These are phyloP conservation scores for Himalopsyche kuldschensis DNA, from an alignment of 2,888 invertebrate genomes.

Conservation along the genomic window DNA sequence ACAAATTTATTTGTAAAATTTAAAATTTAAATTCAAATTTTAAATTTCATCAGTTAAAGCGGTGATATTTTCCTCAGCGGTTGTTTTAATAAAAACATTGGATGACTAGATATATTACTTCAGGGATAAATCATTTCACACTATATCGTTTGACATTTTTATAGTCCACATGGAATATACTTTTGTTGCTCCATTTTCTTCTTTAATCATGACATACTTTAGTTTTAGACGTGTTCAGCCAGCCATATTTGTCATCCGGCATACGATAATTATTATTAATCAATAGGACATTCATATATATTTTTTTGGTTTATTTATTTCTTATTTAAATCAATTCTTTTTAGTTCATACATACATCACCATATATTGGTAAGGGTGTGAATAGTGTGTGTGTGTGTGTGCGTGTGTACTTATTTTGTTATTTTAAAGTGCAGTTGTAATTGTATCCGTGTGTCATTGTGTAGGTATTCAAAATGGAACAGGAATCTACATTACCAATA, in stretches of 20 bases:
- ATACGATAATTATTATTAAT: not conserved
- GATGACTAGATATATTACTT: not conserved
- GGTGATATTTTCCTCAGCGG: too few relatives aligned
- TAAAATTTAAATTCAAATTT: too few relatives aligned
- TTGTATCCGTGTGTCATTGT: not conserved
- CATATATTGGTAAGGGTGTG: not conserved
- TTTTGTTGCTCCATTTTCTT: not conserved
- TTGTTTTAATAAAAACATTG: not conserved
- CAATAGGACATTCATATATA: not conserved
- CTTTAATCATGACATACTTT: not conserved
- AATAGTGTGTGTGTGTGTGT: conserved; percentile 14
- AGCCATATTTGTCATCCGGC: not conserved
- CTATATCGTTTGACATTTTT: not conserved
- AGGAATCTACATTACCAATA: not conserved
- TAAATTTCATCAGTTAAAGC: too few relatives aligned
- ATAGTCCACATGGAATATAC: not conserved
- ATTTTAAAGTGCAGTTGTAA: conserved; percentile 1
- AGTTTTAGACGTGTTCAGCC: not conserved
- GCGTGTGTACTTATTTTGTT: conserved; percentile 17
- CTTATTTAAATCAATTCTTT: not conserved
- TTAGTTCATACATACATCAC: not conserved
- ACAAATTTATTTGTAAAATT: too few relatives aligned
- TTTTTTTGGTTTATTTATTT: not conserved
- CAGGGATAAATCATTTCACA: not conserved
- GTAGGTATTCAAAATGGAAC: not conserved